Base-by-base conservation (phyloP, 2,888 invertebrate genomes). In the Balanococcus diminutus region DNA sequence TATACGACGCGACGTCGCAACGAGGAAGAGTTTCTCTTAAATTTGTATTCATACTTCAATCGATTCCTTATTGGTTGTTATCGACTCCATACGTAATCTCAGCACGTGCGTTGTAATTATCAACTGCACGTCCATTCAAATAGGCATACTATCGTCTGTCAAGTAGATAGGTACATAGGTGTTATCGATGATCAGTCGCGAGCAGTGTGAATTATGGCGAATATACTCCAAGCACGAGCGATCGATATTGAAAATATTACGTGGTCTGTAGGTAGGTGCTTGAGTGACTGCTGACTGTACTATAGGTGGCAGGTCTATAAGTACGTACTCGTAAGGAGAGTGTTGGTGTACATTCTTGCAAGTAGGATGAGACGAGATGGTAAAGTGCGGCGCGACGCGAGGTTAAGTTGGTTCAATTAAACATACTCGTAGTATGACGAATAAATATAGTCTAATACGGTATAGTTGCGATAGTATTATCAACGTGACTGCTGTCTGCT, bases 381-480 rank as follows among this genome's bases (percentile, higher is more conserved):
- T 9, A 19, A 2, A 9, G 51, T 19, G 51, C 5, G 19, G 19
- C 56, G 6, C 6, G 22, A 25, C 14, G 25, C 61, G 61, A 61
- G 61, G 22, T 61, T 25, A 61, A 61, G 61, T 61, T 25, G 61
- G 61, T 61, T 61, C 61, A 61, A 61, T 61, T 61, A 61, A 61
- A 61, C 61, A 25, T 61, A 61, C 61, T 9, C 9, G 25, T n/a
- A 19, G 22, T 61, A 25, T 19, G 61, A 61, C 61, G 61, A 61
- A 61, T 61, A 22, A 22, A 25, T 36, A 36, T 36, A 46, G 46
- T n/a, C 46, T 46, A 46, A 61, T 61, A 61, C 25, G 22, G 25
- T 61, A 5, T 25, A 25, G 61, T 25, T 9, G 25, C 61, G 25
- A 25, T 25, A 61, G 61, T n/a, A 25, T 61, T 61, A 61, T 11